Conservation (phyloP, 92 coral and sea anemone species). For the Heteractis magnifica region DNA sequence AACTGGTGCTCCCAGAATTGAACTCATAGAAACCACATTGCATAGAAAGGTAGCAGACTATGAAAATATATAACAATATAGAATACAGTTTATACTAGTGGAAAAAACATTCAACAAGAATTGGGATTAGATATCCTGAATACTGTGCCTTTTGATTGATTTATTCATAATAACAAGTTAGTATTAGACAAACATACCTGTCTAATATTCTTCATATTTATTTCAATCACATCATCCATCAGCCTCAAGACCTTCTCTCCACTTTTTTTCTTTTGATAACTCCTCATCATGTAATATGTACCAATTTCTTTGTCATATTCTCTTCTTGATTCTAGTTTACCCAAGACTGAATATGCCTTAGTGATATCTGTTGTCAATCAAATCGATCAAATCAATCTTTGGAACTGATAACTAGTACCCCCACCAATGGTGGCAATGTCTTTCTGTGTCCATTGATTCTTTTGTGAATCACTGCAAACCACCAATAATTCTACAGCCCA, state of each 20-base stretch:
- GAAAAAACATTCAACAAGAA: too few species aligned
- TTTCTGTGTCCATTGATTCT: too few species aligned
- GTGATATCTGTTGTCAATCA: conserved; percentile 53
- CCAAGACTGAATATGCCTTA: conserved; percentile 74
- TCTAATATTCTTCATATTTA: conserved; percentile 69
- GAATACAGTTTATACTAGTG: neutral
- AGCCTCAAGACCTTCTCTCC: conserved; percentile 74
- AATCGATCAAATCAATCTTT: neutral
- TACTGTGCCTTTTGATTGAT: too few species aligned
- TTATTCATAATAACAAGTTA: too few species aligned
- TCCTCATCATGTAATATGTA: conserved; percentile 78
- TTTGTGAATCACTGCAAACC: too few species aligned
- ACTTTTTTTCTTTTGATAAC: conserved; percentile 62
- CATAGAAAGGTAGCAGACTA: conserved; percentile 61
- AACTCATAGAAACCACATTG: conserved; percentile 62
- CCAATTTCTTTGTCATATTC: conserved; percentile 92
- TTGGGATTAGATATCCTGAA: too few species aligned
- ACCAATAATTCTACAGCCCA: too few species aligned
- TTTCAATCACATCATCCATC: conserved; percentile 79
- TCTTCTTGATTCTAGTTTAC: conserved; percentile 75
- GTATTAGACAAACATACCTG: conserved; percentile 52
- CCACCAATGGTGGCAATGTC: too few species aligned
- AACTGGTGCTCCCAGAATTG: conserved; percentile 68
- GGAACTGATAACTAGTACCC: too few species aligned
- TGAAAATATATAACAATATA: neutral